A percentile compares a stretch with the other conserved stretches of the same genome.
Evolutionary conservation across 1,140 invertebrate genomes (phyloP).

Genomic region (Ceratoteleas bidentatus): DNA sequence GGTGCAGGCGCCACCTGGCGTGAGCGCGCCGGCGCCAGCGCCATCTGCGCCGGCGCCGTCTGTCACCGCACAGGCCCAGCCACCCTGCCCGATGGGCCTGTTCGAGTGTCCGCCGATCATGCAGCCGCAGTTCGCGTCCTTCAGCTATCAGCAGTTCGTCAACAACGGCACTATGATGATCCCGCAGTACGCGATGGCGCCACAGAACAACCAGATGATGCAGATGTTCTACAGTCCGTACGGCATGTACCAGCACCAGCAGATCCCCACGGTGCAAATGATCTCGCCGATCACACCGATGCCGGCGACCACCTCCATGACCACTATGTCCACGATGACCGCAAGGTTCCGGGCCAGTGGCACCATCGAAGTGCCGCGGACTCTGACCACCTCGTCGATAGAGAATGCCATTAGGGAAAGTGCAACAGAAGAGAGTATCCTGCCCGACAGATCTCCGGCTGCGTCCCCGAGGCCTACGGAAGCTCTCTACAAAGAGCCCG

Average conservation of each 20-base stretch:
- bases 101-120: conserved; percentile 79
- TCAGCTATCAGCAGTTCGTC: conserved; percentile 84
- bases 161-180: conserved; percentile 82
- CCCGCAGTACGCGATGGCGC: conserved; percentile 82
- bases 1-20: too few relatives aligned
- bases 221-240: conserved; percentile 83
- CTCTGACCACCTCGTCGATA: conserved; percentile 10
- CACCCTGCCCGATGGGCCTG: conserved; percentile 75
- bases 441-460: conserved; percentile 70
- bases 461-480: conserved; percentile 46
- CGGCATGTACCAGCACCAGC: conserved; percentile 82
- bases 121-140: conserved; percentile 79
- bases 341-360: conserved; percentile 68
- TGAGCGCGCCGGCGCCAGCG: conserved; percentile 8
- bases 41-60: conserved; percentile 20
- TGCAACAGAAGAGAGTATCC: conserved; percentile 17
- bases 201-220: conserved; percentile 82
- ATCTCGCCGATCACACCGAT: conserved; percentile 80
- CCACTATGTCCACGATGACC: conserved; percentile 60
- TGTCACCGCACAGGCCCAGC: conserved; percentile 51
- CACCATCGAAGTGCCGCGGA: conserved; percentile 37
- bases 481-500: not conserved
- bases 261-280: conserved; percentile 82
- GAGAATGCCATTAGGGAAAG: not conserved
- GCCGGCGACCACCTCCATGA: conserved; percentile 70